phyloP scores from a whole-genome alignment of 2,113 vertebrate genomes.

The Capra hircus region DNA sequence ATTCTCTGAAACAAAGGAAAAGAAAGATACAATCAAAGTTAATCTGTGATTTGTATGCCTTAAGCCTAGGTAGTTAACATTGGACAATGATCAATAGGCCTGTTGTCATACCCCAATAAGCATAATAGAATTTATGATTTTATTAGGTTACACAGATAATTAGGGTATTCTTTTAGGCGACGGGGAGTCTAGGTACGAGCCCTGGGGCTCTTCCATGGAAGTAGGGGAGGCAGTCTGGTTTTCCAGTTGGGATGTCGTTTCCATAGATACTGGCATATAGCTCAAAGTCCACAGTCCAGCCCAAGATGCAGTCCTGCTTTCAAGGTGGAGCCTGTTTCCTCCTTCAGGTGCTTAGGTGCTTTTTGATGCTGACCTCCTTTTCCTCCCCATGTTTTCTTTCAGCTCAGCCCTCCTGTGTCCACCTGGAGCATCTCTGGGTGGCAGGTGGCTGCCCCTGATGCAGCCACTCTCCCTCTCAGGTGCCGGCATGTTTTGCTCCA shows the following conservation, averaged over 20 bases:
- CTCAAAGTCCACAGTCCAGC: neutral
- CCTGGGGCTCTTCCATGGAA: neutral
- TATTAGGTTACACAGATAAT: neutral
- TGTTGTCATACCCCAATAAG: neutral
- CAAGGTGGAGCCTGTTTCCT: neutral
- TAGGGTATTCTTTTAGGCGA: neutral
- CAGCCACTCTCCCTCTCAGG: neutral
- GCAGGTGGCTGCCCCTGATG: neutral
- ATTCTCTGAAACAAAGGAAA: neutral
- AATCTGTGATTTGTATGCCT: neutral
- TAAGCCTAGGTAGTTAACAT: neutral
- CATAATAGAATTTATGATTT: neutral
- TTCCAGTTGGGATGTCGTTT: neutral
- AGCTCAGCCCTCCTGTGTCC: fast-evolving
- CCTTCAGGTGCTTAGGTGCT: neutral
- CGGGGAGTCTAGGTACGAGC: neutral
- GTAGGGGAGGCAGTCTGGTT: neutral
- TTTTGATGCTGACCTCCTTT: neutral
- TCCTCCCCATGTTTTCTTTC: neutral
- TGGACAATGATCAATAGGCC: neutral
- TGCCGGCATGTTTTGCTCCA: neutral
- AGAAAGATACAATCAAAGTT: neutral
- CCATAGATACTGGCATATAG: neutral
- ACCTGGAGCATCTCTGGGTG: neutral
- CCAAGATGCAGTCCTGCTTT: neutral